Evolutionary conservation across 2,797 vertebrate species (phyloP).

Genomic region (Typhlichthys eigenmanni): DNA sequence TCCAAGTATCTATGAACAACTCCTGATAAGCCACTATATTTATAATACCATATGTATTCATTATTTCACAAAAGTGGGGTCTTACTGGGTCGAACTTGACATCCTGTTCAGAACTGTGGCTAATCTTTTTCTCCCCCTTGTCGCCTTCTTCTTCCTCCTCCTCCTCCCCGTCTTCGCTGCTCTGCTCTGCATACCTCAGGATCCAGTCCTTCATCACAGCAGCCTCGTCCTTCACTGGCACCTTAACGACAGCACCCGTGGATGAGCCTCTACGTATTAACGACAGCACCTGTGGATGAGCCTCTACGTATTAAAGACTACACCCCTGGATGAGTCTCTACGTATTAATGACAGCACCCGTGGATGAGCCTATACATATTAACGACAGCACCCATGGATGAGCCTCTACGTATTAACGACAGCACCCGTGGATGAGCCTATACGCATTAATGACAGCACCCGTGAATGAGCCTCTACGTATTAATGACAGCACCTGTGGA

Average conservation of each 20-base stretch:
- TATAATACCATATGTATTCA: neutral
- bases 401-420: neutral
- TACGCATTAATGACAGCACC: neutral
- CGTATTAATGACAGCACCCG: neutral
- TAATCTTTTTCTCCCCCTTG: constrained; percentile 51
- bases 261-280: neutral
- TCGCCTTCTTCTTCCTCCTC: constrained; percentile 57
- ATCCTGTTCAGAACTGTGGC: constrained; percentile 73
- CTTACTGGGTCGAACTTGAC: constrained; percentile 93
- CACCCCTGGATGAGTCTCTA: neutral
- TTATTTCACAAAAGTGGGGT: constrained; percentile 4
- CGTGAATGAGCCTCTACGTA: neutral
- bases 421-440: neutral
- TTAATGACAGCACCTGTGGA: neutral
- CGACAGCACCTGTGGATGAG: neutral
- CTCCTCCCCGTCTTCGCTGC: constrained; percentile 77
- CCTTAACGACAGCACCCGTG: constrained; percentile 38
- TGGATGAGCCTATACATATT: neutral
- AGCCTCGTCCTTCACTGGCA: constrained; percentile 72
- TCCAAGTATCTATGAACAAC: too few species aligned
- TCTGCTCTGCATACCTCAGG: constrained; percentile 87
- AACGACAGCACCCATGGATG: neutral
- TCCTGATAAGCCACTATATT: too few species aligned
- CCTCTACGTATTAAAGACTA: neutral
- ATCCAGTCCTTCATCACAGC: constrained; percentile 94